Conservation (phyloP, 2,888 invertebrate genomes). For the Plebejus argus region DNA sequence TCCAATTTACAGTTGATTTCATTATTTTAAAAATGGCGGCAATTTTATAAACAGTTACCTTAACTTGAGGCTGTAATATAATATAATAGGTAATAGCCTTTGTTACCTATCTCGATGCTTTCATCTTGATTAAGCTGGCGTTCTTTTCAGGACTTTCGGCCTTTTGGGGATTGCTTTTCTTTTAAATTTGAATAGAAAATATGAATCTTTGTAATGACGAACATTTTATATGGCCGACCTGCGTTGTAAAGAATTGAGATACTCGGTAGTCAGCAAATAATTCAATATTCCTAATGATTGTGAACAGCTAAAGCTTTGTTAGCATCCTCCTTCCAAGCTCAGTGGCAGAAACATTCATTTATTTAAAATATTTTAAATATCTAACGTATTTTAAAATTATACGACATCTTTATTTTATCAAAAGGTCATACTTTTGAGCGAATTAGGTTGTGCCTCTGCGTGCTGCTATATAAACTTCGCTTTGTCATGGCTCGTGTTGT, state of each 20-base stretch:
- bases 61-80: not conserved
- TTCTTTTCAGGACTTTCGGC: not conserved
- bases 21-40: constrained; percentile 15
- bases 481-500: too few species aligned
- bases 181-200: constrained; percentile 4
- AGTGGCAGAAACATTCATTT: too few species aligned
- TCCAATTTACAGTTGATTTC: constrained; percentile 26
- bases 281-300: not conserved
- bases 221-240: not conserved
- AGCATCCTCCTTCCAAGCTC: too few species aligned
- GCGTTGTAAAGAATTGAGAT: not conserved
- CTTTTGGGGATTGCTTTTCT: constrained; percentile 3
- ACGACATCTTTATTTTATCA: too few species aligned
- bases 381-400: too few species aligned
- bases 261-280: not conserved
- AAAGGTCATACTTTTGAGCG: too few species aligned
- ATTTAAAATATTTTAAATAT: too few species aligned
- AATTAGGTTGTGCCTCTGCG: too few species aligned
- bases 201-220: not conserved
- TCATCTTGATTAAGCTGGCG: constrained; percentile 16
- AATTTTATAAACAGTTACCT: constrained; percentile 20
- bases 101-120: constrained; percentile 16
- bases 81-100: constrained; percentile 17
- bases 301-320: too few species aligned
- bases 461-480: too few species aligned